These are phyloP conservation scores for Chaenogobius annularis DNA, from an alignment of 2,113 vertebrate species.

Conservation along the genomic window DNA sequence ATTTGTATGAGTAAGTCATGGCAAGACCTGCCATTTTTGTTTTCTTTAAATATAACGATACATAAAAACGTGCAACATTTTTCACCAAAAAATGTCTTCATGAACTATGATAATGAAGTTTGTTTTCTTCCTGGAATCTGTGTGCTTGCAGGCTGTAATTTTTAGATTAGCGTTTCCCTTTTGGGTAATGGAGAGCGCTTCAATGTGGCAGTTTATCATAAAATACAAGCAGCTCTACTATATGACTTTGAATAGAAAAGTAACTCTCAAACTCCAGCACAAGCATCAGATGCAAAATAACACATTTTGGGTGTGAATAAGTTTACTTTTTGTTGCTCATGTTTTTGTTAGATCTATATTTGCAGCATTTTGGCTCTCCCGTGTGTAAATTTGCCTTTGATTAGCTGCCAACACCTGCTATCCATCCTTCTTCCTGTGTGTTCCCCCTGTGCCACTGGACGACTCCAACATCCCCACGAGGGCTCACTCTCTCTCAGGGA, in stretches of 20 bases:
- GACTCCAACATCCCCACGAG: neutral
- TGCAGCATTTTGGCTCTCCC: conserved; percentile 29
- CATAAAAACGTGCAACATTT: too few species aligned
- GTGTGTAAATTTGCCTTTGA: conserved; percentile 7
- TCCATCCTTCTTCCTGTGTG: conserved; percentile 1
- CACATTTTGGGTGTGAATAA: neutral
- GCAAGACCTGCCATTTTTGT: too few species aligned
- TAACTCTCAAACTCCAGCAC: neutral
- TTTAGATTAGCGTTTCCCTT: conserved; percentile 10
- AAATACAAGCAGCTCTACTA: conserved; percentile 4
- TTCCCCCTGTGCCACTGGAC: conserved; percentile 1
- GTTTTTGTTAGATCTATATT: conserved; percentile 15
- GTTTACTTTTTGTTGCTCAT: neutral
- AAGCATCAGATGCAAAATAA: neutral
- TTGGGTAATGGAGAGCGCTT: conserved; percentile 14
- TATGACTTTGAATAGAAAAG: neutral
- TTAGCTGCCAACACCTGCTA: conserved; percentile 6
- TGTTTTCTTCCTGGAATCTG: neutral
- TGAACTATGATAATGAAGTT: neutral
- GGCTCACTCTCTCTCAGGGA: neutral
- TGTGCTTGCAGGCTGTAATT: neutral
- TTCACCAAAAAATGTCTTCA: neutral
- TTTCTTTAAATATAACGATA: too few species aligned
- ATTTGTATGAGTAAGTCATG: too few species aligned
- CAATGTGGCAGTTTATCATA: conserved; percentile 15